A percentile compares a stretch with the other conserved stretches of the same genome.
phyloP scores from a whole-genome alignment of 2,113 vertebrate genomes.

The Colaptes auratus region DNA sequence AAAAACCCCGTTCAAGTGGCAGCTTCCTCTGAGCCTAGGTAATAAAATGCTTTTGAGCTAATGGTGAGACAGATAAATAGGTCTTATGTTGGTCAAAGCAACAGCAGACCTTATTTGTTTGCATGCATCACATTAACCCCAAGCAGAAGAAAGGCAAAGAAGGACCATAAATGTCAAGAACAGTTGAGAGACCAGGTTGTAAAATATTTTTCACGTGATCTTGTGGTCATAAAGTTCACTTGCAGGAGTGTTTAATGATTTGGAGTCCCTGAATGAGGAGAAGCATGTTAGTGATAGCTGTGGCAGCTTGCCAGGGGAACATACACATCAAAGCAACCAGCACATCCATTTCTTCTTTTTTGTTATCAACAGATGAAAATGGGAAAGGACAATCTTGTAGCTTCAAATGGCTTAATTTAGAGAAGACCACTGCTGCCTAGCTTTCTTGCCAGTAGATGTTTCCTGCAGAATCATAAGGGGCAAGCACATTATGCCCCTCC shows the following conservation, averaged over 20 bases:
- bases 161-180: not conserved
- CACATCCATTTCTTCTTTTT: not conserved
- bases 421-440: not conserved
- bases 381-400: not conserved
- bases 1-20: conserved; percentile 21
- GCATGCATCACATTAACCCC: not conserved
- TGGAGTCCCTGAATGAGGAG: not conserved
- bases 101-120: not conserved
- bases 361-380: not conserved
- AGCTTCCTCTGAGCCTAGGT: not conserved
- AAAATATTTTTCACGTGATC: not conserved
- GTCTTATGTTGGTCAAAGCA: not conserved
- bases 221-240: not conserved
- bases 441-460: not conserved
- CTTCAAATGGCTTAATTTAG: conserved; percentile 1
- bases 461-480: not conserved
- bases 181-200: not conserved
- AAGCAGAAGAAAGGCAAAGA: not conserved
- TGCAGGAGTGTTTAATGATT: not conserved
- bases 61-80: not conserved
- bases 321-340: not conserved
- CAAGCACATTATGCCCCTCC: not conserved
- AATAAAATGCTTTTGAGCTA: not conserved
- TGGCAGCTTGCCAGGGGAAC: not conserved
- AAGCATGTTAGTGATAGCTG: not conserved